Evolutionary conservation across 1,140 invertebrate genomes (phyloP).

Genomic region (Steinernema feltiae): DNA sequence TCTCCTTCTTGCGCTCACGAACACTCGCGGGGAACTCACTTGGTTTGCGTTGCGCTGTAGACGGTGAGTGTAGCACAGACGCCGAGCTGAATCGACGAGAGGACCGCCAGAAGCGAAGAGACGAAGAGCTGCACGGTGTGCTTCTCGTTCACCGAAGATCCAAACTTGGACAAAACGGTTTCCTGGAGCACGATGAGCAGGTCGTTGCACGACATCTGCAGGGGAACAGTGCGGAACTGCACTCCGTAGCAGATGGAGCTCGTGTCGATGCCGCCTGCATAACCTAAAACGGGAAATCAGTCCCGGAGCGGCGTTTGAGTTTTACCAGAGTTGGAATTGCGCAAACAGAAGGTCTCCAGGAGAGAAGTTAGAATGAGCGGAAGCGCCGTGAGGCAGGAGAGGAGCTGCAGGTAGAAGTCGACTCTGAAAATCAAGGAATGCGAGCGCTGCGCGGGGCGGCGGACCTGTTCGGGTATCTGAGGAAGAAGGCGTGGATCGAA

Average conservation of each 20-base stretch:
- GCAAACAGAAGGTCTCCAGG: background rate
- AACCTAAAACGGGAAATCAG: background rate
- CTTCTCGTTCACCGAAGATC: background rate
- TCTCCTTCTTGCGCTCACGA: background rate
- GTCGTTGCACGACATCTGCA: slow-evolving; percentile 10
- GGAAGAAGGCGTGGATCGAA: background rate
- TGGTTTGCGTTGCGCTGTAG: background rate
- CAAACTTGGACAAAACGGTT: background rate
- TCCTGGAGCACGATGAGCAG: background rate
- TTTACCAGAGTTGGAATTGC: background rate
- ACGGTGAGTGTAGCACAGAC: background rate
- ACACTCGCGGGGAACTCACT: slow-evolving; percentile 7
- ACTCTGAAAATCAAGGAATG: background rate
- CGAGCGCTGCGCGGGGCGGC: background rate
- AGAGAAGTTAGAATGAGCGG: background rate
- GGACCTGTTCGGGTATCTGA: background rate
- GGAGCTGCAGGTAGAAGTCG: background rate
- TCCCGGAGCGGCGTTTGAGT: background rate
- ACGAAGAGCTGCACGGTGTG: slow-evolving; percentile 6
- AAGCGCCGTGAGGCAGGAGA: background rate
- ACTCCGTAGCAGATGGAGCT: slow-evolving; percentile 4
- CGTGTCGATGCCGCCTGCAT: background rate
- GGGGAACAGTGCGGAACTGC: background rate
- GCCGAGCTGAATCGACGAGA: background rate
- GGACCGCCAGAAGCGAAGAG: background rate